Evolutionary conservation across 2,113 vertebrate species (phyloP), one percentile per base, ranked within the genome.

Genomic region (Cyanoramphus novaezelandiae): DNA sequence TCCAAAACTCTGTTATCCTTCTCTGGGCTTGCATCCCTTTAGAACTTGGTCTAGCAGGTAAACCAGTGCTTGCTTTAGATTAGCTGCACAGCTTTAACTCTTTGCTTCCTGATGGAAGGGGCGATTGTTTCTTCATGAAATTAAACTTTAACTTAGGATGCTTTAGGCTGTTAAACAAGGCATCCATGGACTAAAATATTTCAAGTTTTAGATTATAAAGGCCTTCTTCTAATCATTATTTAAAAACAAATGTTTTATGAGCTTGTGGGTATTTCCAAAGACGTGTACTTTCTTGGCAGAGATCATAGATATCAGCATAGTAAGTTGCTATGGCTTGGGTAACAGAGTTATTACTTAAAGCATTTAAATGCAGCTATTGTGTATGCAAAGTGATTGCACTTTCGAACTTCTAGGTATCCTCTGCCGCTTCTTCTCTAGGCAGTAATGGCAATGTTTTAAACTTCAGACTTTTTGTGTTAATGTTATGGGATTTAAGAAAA

Each of bases 41-140:
- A 93, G 91, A 93, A 76, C 84, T 93, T 86, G 91, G 57, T 76
- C 76, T 84, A 69, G 69, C 83, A 87, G 74, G 72, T 91, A 89
- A 92, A 93, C 20, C 52, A 47, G 60, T 82, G 81, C 83, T 86
- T 60, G 23, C 39, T 79, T 68, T 47, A 76, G 74, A 23, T 83
- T 89, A 82, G 35, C 78, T 64, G 43, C 74, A 59, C 9, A 28
- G 77, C 44, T 39, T 95, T 95, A 97, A 95, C 94, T 63, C 89
- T 86, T 93, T 41, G 21, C 35, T 87, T 92, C 63, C 70, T 44
- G 77, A 9, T 72, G 18, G 27, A 91, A 89, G 43, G 55, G 8
- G 18, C 29, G 78, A 41, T 9, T 50, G 11, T 91, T 85, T 74
- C 64, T 67, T 67, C 37, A 13, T 63, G 16, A 92, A 93, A 70